phyloP scores from a whole-genome alignment of 2,113 vertebrate species.

The Malurus cyaneus region DNA sequence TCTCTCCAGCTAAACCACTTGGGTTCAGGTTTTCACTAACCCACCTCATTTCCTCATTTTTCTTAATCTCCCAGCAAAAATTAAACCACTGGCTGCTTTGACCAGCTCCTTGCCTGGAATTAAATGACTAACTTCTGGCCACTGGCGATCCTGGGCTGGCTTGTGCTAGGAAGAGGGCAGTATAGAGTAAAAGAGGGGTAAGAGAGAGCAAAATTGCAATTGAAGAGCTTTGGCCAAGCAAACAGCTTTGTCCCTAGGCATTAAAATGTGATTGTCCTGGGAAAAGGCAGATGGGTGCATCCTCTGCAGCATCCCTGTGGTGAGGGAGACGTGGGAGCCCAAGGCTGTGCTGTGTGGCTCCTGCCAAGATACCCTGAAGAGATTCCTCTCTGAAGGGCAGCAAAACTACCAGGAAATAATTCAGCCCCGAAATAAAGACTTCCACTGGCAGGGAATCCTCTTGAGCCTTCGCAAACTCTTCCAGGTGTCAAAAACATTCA shows the following conservation, averaged over 20 bases:
- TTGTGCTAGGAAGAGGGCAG: not conserved
- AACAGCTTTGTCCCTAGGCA: not conserved
- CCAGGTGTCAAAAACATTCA: not conserved
- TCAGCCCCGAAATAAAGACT: not conserved
- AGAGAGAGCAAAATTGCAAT: not conserved
- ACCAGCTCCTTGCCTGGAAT: not conserved
- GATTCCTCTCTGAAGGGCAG: not conserved
- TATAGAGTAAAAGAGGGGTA: not conserved
- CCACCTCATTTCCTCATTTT: constrained; percentile 4
- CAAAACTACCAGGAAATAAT: not conserved
- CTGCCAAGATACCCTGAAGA: not conserved
- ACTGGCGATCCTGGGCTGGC: not conserved
- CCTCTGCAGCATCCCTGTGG: not conserved
- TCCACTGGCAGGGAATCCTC: not conserved
- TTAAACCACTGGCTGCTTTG: not conserved
- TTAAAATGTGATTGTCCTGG: fast-evolving
- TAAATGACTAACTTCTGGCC: not conserved
- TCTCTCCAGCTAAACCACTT: constrained; percentile 10
- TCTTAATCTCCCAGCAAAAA: constrained; percentile 8
- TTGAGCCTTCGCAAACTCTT: not conserved
- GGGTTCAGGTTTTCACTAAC: constrained; percentile 3
- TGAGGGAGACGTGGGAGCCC: fast-evolving
- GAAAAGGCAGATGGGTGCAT: not conserved
- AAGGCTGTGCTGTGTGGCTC: not conserved
- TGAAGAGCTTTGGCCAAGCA: not conserved